Conservation (phyloP, 2,113 vertebrate species). For the Phyllostomus hastatus region DNA sequence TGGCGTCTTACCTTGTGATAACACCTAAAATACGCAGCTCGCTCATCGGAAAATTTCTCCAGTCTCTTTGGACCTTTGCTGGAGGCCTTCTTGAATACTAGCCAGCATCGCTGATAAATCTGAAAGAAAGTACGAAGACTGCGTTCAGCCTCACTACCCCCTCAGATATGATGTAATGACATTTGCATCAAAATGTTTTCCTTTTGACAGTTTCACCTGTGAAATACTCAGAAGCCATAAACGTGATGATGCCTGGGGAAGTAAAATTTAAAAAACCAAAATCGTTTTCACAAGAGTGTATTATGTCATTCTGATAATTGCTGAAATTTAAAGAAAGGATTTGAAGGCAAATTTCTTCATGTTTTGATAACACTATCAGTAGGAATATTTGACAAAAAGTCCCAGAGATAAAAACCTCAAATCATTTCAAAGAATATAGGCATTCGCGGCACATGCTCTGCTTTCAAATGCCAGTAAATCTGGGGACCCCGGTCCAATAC, state of each 20-base stretch:
- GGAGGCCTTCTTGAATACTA: slow-evolving; percentile 89
- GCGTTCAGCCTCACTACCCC: not conserved
- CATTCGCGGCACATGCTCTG: not conserved
- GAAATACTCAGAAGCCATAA: not conserved
- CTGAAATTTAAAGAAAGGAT: not conserved
- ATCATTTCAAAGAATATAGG: not conserved
- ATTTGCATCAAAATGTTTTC: not conserved
- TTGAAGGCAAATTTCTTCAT: not conserved
- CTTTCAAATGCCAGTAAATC: not conserved
- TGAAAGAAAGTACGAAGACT: slow-evolving; percentile 74
- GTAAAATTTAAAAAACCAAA: not conserved
- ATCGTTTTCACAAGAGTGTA: not conserved
- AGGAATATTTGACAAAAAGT: not conserved
- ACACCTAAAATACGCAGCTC: slow-evolving; percentile 87
- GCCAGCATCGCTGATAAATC: slow-evolving; percentile 90
- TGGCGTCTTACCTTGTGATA: slow-evolving; percentile 86
- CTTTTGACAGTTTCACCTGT: not conserved
- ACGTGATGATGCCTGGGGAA: not conserved
- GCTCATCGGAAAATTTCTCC: slow-evolving; percentile 89
- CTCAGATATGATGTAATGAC: not conserved
- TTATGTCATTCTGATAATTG: not conserved
- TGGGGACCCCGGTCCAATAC: not conserved
- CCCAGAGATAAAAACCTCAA: not conserved
- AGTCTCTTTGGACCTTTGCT: slow-evolving; percentile 89
- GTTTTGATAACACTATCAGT: not conserved